Base-by-base conservation (phyloP, 2,113 vertebrate species). In the Dolichotis patagonum region DNA sequence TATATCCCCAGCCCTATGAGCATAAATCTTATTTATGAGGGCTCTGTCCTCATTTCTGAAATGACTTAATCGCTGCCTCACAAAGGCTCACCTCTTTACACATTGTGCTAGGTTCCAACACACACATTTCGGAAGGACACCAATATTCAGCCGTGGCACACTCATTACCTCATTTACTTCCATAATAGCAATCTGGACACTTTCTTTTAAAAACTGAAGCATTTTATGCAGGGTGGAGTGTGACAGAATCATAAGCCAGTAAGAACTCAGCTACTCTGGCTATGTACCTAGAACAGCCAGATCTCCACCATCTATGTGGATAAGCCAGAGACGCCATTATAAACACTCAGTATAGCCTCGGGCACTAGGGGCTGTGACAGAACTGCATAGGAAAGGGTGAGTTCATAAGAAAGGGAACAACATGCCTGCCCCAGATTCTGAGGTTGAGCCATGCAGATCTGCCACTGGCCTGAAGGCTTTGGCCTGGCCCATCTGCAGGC, bases 401-500 rank as follows among this genome's bases (percentile, higher is more conserved):
- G 30, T 52, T 92, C 32, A 49, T 43, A 63, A 52, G 62, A 69
- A 17, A 43, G 67, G 41, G 69, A 85, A 78, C 81, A 86, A 58
- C 80, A 60, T 52, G 49, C 49, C 49, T 10, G 9, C 49, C 46
- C 49, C 0, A 7, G 52, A 81, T 60, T 60, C 77, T 56, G n/a
- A 90, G 56, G 80, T 46, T 28, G 62, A 90, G 84, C 0, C 1
- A 17, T 63, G 49, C 35, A 32, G 54, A 38, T 38, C 69, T 75
- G 94, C 78, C 65, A 54, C 38, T 58, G 14, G 75, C 92, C 54
- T 4, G 3, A 54, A 69, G 35, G 92, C 63, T 41, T 73, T 65
- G 13, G 87, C 83, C 75, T 84, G 80, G 46, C 83, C 75, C 91
- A 95, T 46, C 95, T 97, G 95, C 41, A 54, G 69, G 20, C 43